These are phyloP conservation scores for Sminthurides aquaticus DNA, from an alignment of 2,888 invertebrate species.

Conservation along the genomic window DNA sequence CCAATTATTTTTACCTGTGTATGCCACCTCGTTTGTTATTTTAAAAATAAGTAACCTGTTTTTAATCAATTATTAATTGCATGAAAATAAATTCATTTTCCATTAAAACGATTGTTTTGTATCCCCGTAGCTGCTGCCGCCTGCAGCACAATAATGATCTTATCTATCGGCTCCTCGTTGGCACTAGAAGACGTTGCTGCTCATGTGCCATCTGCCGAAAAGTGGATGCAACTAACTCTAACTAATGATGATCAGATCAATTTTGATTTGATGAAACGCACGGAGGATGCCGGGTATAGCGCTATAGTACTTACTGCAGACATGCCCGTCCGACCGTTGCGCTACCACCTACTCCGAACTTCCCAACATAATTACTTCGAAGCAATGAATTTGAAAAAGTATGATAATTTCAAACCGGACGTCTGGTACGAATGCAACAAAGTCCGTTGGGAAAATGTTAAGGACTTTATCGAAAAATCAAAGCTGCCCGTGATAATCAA, in stretches of 20 bases:
- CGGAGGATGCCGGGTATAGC: conserved; percentile 72
- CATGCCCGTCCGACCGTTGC: conserved; percentile 10
- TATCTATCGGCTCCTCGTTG: conserved; percentile 76
- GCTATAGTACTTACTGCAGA: conserved; percentile 82
- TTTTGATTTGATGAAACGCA: conserved; percentile 62
- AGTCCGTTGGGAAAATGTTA: conserved; percentile 9
- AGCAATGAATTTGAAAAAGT: neutral
- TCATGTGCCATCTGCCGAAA: conserved; percentile 58
- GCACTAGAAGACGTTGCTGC: conserved; percentile 82
- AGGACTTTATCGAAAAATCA: conserved; percentile 52
- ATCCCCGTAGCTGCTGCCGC: conserved; percentile 73
- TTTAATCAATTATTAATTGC: no score
- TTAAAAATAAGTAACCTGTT: no score
- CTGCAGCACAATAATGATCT: conserved; percentile 53
- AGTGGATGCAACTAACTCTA: conserved; percentile 89
- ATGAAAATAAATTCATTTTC: no score
- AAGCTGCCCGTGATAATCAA: conserved; percentile 74
- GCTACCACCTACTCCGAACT: conserved; percentile 7
- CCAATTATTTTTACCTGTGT: neutral
- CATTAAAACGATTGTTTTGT: no score
- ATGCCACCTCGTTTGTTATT: no score
- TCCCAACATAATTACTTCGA: neutral
- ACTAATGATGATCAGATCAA: conserved; percentile 57
- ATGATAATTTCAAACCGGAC: neutral
- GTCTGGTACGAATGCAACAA: neutral